phyloP scores from a whole-genome alignment of 2,797 vertebrate species.

The Xiphophorus birchmanni region DNA sequence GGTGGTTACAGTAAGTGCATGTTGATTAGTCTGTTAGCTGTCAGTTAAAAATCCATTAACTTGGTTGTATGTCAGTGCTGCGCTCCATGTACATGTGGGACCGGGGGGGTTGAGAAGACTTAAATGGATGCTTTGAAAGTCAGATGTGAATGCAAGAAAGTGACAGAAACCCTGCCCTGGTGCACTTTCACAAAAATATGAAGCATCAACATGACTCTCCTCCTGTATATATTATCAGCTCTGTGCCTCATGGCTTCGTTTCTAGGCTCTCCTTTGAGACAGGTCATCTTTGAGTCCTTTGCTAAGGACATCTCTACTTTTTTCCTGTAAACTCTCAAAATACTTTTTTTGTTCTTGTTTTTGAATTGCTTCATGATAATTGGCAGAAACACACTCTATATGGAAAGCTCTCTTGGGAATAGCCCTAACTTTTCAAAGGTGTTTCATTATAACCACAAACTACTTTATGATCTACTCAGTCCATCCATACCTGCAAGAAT shows the following conservation, averaged over 20 bases:
- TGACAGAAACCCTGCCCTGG: slow-evolving; percentile 2
- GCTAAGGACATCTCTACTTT: not conserved
- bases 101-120: not conserved
- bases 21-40: slow-evolving; percentile 22
- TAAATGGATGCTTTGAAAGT: not conserved
- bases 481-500: not conserved
- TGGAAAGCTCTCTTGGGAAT: slow-evolving; percentile 1
- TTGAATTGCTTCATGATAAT: slow-evolving; percentile 6
- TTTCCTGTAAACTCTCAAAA: slow-evolving; percentile 3
- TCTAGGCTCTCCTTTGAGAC: not conserved
- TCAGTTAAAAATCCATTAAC: slow-evolving; percentile 5
- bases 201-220: slow-evolving; percentile 1
- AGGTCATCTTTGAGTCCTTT: slow-evolving; percentile 7
- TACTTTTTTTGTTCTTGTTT: not conserved
- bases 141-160: not conserved
- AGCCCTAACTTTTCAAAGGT: not conserved
- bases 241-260: slow-evolving; percentile 13
- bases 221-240: slow-evolving; percentile 8
- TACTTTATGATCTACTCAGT: not conserved
- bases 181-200: slow-evolving; percentile 15
- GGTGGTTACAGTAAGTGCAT: slow-evolving; percentile 15
- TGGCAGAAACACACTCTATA: slow-evolving; percentile 7
- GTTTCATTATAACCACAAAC: slow-evolving; percentile 7
- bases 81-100: not conserved
- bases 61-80: not conserved